Evolutionary conservation across 2,113 vertebrate genomes (phyloP).

Genomic region (Parotia lawesii): DNA sequence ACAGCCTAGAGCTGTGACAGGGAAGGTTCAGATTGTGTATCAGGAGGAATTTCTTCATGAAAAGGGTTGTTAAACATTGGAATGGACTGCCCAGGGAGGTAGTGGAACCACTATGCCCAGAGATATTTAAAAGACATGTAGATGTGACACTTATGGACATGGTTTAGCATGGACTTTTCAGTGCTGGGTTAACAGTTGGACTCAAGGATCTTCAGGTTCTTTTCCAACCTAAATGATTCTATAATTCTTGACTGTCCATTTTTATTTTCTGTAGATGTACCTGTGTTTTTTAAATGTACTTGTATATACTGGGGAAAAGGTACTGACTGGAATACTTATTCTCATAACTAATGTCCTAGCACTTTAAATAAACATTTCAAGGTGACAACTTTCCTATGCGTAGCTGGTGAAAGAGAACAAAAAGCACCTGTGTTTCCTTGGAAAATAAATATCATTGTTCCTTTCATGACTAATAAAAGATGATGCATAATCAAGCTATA

Average conservation of each 20-base stretch:
- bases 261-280: neutral
- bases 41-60: neutral
- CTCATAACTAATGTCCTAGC: neutral
- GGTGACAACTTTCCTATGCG: neutral
- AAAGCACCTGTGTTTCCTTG: neutral
- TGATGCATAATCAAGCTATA: neutral
- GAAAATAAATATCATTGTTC: neutral
- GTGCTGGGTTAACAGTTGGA: neutral
- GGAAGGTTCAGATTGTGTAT: neutral
- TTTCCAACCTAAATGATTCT: neutral
- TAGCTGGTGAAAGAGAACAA: neutral
- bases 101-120: neutral
- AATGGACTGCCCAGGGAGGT: neutral
- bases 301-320: neutral
- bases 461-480: neutral
- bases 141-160: neutral
- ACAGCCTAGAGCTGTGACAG: neutral
- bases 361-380: slow-evolving; percentile 3
- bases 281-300: neutral
- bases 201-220: neutral
- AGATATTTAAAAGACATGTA: neutral
- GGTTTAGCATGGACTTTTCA: neutral
- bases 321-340: neutral
- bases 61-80: neutral
- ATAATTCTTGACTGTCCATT: neutral